phyloP scores from a whole-genome alignment of 2,888 invertebrate genomes.

The Drosophila kanekoi region DNA sequence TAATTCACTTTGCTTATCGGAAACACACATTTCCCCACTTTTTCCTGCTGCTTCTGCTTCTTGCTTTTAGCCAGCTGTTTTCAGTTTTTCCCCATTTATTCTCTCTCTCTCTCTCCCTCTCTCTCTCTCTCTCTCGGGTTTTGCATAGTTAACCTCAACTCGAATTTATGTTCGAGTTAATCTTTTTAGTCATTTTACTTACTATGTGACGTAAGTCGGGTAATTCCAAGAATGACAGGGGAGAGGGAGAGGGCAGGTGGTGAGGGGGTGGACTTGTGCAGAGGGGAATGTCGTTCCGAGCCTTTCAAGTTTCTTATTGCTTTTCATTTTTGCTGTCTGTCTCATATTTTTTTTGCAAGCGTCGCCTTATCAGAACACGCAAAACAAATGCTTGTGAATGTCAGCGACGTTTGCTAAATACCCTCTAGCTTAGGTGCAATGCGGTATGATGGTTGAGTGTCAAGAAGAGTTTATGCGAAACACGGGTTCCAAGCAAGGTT shows the following conservation, averaged over 20 bases:
- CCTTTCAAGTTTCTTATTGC: slow-evolving; percentile 15
- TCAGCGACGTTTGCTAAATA: neutral
- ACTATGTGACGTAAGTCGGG: slow-evolving; percentile 22
- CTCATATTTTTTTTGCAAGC: slow-evolving; percentile 15
- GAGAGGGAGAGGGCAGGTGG: neutral
- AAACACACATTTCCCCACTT: slow-evolving; percentile 25
- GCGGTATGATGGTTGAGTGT: neutral
- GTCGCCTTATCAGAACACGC: slow-evolving; percentile 26
- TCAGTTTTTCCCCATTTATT: slow-evolving; percentile 31
- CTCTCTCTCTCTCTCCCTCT: neutral
- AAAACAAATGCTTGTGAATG: slow-evolving; percentile 1
- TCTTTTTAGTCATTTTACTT: slow-evolving; percentile 44
- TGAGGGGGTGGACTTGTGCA: neutral
- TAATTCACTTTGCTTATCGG: slow-evolving; percentile 40
- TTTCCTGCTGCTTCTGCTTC: slow-evolving; percentile 4
- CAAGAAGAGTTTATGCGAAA: no score
- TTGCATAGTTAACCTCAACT: slow-evolving; percentile 48
- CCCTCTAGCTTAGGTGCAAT: neutral
- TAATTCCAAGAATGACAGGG: neutral
- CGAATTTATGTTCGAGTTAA: slow-evolving; percentile 63
- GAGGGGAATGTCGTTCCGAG: neutral
- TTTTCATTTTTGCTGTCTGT: neutral
- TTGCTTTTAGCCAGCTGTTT: slow-evolving; percentile 11
- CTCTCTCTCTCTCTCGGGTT: slow-evolving; percentile 30
- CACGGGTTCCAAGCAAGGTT: no score